Conservation (phyloP, 23 tunicate genomes). For the Ascidia mentula region DNA sequence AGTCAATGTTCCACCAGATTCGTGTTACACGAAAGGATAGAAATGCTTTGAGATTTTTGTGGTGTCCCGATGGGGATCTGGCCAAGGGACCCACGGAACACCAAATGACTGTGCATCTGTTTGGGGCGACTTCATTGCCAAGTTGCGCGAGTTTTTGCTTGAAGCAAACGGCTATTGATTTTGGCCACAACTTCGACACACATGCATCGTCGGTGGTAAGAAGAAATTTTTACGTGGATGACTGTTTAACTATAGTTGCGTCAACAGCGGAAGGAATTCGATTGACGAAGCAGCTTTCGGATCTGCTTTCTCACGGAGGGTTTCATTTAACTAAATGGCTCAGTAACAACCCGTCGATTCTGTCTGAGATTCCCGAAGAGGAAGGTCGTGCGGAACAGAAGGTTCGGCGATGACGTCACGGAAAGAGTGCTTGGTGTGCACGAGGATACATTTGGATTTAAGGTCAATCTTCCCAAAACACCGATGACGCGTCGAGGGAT, state of each 20-base stretch:
- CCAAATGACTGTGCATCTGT: constrained; percentile 12
- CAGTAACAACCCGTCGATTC: background rate
- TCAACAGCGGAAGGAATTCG: constrained; percentile 1
- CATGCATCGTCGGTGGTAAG: background rate
- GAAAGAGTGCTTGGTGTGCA: constrained; percentile 25
- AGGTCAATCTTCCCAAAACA: constrained; percentile 4
- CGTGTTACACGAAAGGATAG: background rate
- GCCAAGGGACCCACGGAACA: background rate
- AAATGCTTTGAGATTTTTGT: constrained; percentile 21
- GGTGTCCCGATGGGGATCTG: constrained; percentile 16
- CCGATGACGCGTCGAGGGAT: constrained; percentile 15
- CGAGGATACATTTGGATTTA: constrained; percentile 14
- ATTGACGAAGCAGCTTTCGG: background rate
- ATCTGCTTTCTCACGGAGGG: constrained; percentile 7
- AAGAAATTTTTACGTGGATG: constrained; percentile 31
- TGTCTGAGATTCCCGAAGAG: background rate
- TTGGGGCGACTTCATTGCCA: constrained; percentile 17
- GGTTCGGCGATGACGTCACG: background rate
- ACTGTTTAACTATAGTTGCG: constrained; percentile 10
- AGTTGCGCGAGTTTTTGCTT: constrained; percentile 16
- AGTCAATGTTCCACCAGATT: constrained; percentile 33
- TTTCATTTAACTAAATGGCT: constrained; percentile 34
- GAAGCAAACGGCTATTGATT: constrained; percentile 1
- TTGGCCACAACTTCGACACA: background rate
- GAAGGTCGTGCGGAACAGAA: background rate